Evolutionary conservation across 2,888 invertebrate genomes (phyloP), one percentile per base, ranked within the genome.

Genomic region (Sericinus montela): DNA sequence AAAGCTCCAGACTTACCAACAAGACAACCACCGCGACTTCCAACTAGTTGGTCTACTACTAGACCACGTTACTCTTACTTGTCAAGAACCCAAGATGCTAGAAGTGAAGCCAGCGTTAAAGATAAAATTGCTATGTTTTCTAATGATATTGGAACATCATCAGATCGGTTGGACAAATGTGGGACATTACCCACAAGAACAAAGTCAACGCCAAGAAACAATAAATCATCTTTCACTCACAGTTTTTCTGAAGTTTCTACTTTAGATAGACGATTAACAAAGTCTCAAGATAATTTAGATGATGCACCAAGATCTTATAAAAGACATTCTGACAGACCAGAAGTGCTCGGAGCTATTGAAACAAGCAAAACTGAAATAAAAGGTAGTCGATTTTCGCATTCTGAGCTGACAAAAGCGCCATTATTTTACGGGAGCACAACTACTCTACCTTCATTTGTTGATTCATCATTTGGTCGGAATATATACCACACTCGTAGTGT

Each of bases 101-200:
- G 93, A 67, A 94, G 94, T 56, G 94, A 94, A 77, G 92, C 92
- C 58, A 95, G 95, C 65, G 95, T 96, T 47, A 92, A 93, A 66
- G 95, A 95, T 71, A 95, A 95, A 84, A 96, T 96, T 63, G 95
- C 95, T 50, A 94, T 95, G 94, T 96, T 96, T 79, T 95, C 95
- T 37, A 91, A 86, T 59, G 86, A 88, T 53, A 77, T 77, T 52
- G 63, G 80, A 1, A 65, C 75, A 32, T 83, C 87, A 52, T 65
- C 86, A 11, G 81, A 85, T 53, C 72, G 76, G 25, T 60, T 89
- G 45, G 84, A 85, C 54, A 85, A 88, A 68, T 83, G 79, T 66
- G 76, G 84, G 36, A 85, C 86, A 23, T 65, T 87, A 49, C 86
- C 86, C 25, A 54, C 66, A 4, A 77, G 77, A 61, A 72, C 64